phyloP scores from a whole-genome alignment of 2,797 vertebrate genomes.

The Petrocephalus sullivani region DNA sequence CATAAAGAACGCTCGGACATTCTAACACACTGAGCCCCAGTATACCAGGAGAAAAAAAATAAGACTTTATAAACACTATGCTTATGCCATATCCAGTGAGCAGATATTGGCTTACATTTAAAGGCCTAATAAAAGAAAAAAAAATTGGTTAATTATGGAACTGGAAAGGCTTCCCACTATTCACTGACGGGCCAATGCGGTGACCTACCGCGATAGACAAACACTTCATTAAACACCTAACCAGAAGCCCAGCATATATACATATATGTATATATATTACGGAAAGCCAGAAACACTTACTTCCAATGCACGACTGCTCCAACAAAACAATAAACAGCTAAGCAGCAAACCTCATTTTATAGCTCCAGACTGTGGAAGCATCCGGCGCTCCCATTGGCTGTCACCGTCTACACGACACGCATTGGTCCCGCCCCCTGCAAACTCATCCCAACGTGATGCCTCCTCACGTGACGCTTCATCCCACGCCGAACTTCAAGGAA shows the following conservation, averaged over 20 bases:
- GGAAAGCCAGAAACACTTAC: background rate
- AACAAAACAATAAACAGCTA: background rate
- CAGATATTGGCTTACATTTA: background rate
- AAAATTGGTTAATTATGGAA: background rate
- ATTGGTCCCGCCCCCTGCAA: constrained; percentile 17
- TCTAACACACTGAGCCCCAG: background rate
- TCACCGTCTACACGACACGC: background rate
- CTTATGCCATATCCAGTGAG: background rate
- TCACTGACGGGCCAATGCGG: background rate
- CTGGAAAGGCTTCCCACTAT: background rate
- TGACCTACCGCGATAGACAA: background rate
- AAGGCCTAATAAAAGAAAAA: background rate
- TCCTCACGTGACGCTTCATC: constrained; percentile 15
- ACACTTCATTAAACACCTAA: background rate
- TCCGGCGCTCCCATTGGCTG: constrained; percentile 21
- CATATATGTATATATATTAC: background rate
- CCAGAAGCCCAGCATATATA: background rate
- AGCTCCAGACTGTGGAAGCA: background rate
- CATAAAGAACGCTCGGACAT: background rate
- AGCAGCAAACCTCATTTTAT: background rate
- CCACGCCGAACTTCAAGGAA: background rate
- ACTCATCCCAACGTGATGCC: constrained; percentile 16
- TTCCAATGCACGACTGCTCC: background rate
- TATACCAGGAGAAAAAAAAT: background rate
- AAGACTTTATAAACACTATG: background rate